phyloP scores from a whole-genome alignment of 2,888 invertebrate species.

The Drosophila quasianomalipes region DNA sequence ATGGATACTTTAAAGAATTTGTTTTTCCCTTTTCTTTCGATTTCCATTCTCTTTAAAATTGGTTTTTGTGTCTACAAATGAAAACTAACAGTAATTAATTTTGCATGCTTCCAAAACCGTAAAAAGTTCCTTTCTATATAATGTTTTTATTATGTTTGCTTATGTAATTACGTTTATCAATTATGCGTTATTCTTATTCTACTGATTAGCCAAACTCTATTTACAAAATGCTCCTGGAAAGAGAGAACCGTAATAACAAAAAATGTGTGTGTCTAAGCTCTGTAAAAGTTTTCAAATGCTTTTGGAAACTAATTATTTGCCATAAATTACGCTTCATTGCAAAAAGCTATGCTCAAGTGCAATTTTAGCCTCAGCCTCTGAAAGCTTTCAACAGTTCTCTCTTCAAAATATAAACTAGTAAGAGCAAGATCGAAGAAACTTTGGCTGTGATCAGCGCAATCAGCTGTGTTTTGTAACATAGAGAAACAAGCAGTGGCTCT shows the following conservation, averaged over 20 bases:
- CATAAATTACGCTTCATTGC: conserved; percentile 39
- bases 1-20: conserved; percentile 27
- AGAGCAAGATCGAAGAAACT: neutral
- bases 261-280: neutral
- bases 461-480: neutral
- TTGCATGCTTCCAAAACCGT: conserved; percentile 76
- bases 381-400: conserved; percentile 12
- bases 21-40: conserved; percentile 2
- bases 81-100: conserved; percentile 60
- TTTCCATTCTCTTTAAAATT: conserved; percentile 23
- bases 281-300: conserved; percentile 8
- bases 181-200: conserved; percentile 5
- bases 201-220: conserved; percentile 30
- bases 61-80: conserved; percentile 58
- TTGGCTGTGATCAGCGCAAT: conserved; percentile 2
- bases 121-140: conserved; percentile 76
- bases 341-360: conserved; percentile 70
- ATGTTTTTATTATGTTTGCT: conserved; percentile 34
- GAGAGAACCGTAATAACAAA: conserved; percentile 4
- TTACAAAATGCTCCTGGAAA: conserved; percentile 29
- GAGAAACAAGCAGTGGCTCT: neutral
- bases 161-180: conserved; percentile 11
- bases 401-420: neutral
- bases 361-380: conserved; percentile 35
- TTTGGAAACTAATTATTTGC: conserved; percentile 18